phyloP scores from a whole-genome alignment of 2,797 vertebrate species.

The Rhabdomys pumilio region DNA sequence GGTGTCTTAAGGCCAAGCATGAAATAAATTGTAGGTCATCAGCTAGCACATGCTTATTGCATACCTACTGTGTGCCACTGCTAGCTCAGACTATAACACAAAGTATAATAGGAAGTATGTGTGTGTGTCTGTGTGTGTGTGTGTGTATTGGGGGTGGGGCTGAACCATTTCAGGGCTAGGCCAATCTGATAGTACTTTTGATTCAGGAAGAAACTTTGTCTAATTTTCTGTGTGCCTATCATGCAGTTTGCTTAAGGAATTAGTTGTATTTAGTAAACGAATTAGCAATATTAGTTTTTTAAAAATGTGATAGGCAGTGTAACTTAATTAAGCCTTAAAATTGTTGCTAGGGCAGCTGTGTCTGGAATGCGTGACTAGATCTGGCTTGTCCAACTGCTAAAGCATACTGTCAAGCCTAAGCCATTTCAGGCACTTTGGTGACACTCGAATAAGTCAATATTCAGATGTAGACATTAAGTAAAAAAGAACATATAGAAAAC shows the following conservation, averaged over 20 bases:
- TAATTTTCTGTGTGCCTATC: constrained; percentile 1
- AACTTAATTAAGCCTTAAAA: constrained; percentile 62
- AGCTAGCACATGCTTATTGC: neutral
- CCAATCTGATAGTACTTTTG: constrained; percentile 53
- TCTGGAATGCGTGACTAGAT: constrained; percentile 63
- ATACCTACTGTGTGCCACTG: constrained; percentile 36
- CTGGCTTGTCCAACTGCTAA: constrained; percentile 52
- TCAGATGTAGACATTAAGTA: constrained; percentile 47
- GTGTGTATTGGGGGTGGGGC: neutral
- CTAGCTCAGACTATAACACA: neutral
- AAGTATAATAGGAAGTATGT: constrained; percentile 77
- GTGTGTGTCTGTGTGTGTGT: neutral
- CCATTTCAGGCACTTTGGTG: constrained; percentile 8
- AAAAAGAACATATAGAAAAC: neutral
- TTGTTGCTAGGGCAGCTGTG: constrained; percentile 6
- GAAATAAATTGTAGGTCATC: neutral
- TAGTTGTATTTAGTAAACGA: constrained; percentile 45
- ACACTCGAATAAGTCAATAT: constrained; percentile 51
- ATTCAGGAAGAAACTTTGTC: constrained; percentile 47
- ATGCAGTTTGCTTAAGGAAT: constrained; percentile 54
- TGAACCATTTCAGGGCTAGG: constrained; percentile 29
- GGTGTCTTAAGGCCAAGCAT: neutral
- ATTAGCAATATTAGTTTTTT: constrained; percentile 33
- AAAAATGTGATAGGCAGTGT: neutral
- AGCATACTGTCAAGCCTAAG: neutral